Evolutionary conservation across 2,888 invertebrate genomes (phyloP), one percentile per base, ranked within the genome.

Genomic region (Meandrusa payeni): DNA sequence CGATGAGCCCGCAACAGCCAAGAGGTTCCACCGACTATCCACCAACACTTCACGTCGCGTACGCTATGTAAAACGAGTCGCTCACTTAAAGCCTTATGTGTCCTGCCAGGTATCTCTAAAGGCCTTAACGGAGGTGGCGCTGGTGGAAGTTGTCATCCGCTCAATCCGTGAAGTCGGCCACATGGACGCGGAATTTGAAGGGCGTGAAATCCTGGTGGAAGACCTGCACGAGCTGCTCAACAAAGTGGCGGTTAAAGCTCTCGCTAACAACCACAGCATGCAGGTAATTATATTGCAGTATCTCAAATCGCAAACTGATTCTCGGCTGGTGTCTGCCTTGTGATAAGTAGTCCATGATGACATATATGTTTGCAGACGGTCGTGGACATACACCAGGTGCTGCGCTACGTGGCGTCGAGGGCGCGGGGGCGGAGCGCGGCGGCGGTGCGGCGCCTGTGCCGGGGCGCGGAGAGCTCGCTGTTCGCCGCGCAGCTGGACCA

Each of bases 361-460:
- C n/a, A n/a, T n/a, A n/a, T n/a, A n/a, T n/a, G n/a, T n/a, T n/a
- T n/a, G 1, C 62, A 89, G 89, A 75, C 77, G 17, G 69, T 91
- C 28, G 69, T 81, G 13, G 91, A 92, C 54, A 69, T 91, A 20
- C 90, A 91, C 64, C 72, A 90, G 55, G 79, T 90, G 64, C 69
- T 92, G 51, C 83, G 88, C 41, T 91, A 89, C 67, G 68, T 89
- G 46, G 77, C 77, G 57, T 43, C 46, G 24, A 47, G 26, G 33
- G 47, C 43, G 41, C 31, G 51, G 43, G 6, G 51, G 2, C 47
- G 49, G 7, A 82, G 28, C 80, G 76, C 52, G 56, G 64, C 53
- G 26, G 61, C 59, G 28, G 57, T 57, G 29, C 58, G 72, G 76
- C 29, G 61, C 54, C 73, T 74, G 5, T 67, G 88, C 38, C 76